Evolutionary conservation across 2,888 invertebrate species (phyloP), one percentile per base, ranked within the genome.

Genomic region (Odontocerum albicorne): DNA sequence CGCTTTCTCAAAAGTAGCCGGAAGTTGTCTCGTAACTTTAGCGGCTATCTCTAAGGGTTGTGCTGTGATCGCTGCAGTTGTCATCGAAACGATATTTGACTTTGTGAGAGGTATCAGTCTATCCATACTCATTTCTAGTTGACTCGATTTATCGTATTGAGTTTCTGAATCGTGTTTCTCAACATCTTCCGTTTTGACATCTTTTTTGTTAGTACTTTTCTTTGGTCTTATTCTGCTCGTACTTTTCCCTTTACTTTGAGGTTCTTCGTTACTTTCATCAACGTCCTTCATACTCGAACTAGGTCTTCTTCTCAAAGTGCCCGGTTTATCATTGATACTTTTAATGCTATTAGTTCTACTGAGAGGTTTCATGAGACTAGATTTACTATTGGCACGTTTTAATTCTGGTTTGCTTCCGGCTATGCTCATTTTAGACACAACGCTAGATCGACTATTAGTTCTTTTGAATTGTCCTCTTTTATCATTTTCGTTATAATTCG

Each of bases 61-160:
- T 4, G 80, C 74, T 45, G 81, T 78, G 45, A 81, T 81, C 4
- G 81, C 80, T 15, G 81, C 80, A 3, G 80, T 80, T 10, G 81
- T 81, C 80, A 81, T 81, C 13, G 81, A 80, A 35, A 81, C 72
- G 16, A 81, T 71, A 59, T 69, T 78, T 63, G 75, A 75, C 65
- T 77, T 78, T 0, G 77, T 77, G 47, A 78, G 63, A 47, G 77
- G 72, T 4, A 78, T 72, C 12, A 78, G 64, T 54, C 75, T 75
- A 16, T 72, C 73, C 40, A 51, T 36, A 12, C 35, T 72, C 72
- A 13, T 72, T 72, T n/a, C 69, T 69, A 10, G 67, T 64, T 50
- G 45, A 22, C 54, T 58, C 4, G 65, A 12, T 51, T 75, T 76
- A 55, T 78, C 77, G 60, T 73, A 76, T 63, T 78, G 78, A 0